Evolutionary conservation across 2,797 vertebrate genomes (phyloP).

Genomic region (Acanthurus lineatus): DNA sequence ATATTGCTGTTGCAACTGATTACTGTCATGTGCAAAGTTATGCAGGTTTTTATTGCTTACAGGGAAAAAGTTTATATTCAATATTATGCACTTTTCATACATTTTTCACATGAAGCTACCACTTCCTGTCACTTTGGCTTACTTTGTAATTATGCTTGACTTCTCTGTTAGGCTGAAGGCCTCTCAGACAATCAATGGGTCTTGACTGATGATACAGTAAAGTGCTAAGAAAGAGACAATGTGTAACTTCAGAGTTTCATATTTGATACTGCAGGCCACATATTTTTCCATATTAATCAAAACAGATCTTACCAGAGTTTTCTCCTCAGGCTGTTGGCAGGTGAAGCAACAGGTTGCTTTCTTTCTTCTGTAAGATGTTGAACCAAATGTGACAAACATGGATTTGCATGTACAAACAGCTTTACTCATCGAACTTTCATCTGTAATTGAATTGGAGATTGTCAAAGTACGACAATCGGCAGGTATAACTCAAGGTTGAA

Average conservation of each 20-base stretch:
- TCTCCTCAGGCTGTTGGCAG: conserved; percentile 5
- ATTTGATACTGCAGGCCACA: conserved; percentile 3
- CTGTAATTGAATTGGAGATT: not conserved
- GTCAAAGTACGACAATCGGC: not conserved
- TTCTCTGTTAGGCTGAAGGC: too few species aligned
- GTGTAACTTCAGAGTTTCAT: not conserved
- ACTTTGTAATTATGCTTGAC: conserved; percentile 7
- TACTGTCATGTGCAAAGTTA: conserved; percentile 2
- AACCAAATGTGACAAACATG: conserved; percentile 16
- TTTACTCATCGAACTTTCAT: not conserved
- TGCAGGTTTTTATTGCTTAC: not conserved
- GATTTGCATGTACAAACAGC: conserved; percentile 5
- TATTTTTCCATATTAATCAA: conserved; percentile 10
- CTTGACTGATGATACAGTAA: not conserved
- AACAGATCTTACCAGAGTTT: not conserved
- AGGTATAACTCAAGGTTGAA: not conserved
- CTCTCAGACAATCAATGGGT: not conserved
- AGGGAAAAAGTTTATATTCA: not conserved
- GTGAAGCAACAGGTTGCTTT: conserved; percentile 3
- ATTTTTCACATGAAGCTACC: not conserved
- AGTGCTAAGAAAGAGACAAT: not conserved
- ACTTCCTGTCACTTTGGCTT: conserved; percentile 8
- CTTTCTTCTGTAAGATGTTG: not conserved
- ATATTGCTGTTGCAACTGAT: conserved; percentile 35
- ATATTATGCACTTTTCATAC: conserved; percentile 14